Evolutionary conservation across 2,797 vertebrate genomes (phyloP).

Genomic region (Malurus splendens): DNA sequence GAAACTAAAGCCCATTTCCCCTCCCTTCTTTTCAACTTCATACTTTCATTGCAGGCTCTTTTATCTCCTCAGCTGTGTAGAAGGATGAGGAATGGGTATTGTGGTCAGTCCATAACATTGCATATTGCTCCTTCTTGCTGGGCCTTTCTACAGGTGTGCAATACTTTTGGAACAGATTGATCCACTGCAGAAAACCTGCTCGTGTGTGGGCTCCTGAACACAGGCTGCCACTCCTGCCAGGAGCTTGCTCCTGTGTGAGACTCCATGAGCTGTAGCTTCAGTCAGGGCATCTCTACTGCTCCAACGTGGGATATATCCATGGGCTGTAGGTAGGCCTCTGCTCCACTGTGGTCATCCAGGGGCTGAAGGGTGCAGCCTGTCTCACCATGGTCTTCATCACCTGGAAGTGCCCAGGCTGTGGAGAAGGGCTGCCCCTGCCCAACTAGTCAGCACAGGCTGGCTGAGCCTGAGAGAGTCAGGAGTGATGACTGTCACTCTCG

Average conservation of each 20-base stretch:
- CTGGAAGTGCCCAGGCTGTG: background rate
- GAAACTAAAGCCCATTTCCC: background rate
- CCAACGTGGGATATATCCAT: fast-evolving
- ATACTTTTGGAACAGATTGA: background rate
- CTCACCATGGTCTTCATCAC: background rate
- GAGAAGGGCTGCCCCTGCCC: background rate
- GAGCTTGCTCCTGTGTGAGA: background rate
- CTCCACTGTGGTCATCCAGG: background rate
- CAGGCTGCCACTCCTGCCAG: background rate
- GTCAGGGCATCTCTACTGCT: background rate
- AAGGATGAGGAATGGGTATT: background rate
- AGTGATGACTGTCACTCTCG: background rate
- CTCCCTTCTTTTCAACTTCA: background rate
- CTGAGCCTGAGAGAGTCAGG: background rate
- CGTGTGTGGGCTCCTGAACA: background rate
- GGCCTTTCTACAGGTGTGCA: background rate
- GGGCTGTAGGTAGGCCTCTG: background rate
- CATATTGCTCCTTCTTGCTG: background rate
- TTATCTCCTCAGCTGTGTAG: background rate
- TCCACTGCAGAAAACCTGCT: background rate
- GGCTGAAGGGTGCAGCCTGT: background rate
- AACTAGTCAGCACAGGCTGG: fast-evolving
- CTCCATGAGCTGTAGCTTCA: background rate
- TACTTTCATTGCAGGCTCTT: background rate
- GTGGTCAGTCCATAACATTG: background rate